These are phyloP conservation scores for Neodiprion pinetum DNA, from an alignment of 1,140 invertebrate genomes.

Conservation along the genomic window DNA sequence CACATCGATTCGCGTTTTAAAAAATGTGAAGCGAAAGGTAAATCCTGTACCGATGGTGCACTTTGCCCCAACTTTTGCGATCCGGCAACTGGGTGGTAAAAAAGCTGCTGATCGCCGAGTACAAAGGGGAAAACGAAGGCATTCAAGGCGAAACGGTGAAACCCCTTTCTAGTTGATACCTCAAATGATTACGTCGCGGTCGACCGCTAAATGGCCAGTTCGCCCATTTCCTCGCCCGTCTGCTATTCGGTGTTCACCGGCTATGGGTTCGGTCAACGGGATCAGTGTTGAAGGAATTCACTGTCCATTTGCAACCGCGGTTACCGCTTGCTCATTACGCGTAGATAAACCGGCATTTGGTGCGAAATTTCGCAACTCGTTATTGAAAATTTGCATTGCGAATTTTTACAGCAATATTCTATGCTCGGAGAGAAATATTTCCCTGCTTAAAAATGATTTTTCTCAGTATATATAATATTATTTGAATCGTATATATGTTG, in stretches of 20 bases:
- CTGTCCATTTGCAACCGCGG: not conserved
- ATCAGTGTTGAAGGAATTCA: not conserved
- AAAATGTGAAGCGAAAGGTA: no score
- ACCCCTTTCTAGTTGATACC: constrained; percentile 31
- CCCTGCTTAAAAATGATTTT: no score
- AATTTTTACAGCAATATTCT: no score
- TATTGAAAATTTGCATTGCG: no score
- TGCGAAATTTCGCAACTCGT: no score
- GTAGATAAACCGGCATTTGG: not conserved
- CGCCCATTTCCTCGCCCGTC: constrained; percentile 23
- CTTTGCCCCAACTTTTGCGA: no score
- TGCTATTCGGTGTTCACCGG: not conserved
- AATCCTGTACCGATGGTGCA: no score
- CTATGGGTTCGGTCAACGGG: not conserved
- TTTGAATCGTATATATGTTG: no score
- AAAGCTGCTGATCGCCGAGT: not conserved
- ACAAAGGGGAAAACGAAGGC: not conserved
- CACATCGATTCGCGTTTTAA: no score
- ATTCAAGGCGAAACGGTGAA: not conserved
- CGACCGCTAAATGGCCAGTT: constrained; percentile 53
- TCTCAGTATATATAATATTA: no score
- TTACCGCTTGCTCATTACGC: not conserved
- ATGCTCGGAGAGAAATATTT: no score
- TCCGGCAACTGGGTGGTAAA: not conserved
- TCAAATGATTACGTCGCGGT: constrained; percentile 59